phyloP scores from a whole-genome alignment of 2,888 invertebrate genomes.

The Drosophila buzzatii region DNA sequence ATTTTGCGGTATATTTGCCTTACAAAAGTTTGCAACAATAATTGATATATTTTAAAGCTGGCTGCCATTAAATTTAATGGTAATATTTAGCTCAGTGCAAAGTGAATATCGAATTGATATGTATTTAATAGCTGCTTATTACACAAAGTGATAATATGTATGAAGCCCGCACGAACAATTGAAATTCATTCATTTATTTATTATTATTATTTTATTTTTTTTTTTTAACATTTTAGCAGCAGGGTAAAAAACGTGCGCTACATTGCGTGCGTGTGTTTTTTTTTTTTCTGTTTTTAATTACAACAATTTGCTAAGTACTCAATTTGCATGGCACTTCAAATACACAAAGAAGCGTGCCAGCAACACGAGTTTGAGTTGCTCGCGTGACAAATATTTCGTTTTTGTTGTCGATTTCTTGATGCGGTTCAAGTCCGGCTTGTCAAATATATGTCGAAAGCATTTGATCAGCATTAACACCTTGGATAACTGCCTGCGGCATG shows the following conservation, averaged over 20 bases:
- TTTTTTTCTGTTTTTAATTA: conserved; percentile 53
- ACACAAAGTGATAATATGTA: conserved; percentile 18
- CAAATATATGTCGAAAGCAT: conserved; percentile 33
- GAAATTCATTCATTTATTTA: neutral
- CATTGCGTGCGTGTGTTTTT: conserved; percentile 40
- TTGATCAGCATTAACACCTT: conserved; percentile 65
- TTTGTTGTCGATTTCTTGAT: conserved; percentile 39
- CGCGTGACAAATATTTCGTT: conserved; percentile 55
- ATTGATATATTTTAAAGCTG: neutral
- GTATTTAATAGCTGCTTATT: conserved; percentile 3
- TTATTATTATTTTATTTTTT: neutral
- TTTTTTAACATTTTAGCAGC: neutral
- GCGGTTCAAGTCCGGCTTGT: conserved; percentile 7
- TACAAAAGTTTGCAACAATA: too few relatives aligned
- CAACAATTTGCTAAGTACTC: conserved; percentile 71
- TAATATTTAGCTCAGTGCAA: too few relatives aligned
- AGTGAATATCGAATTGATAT: neutral
- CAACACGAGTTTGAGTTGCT: conserved; percentile 39
- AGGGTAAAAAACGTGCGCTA: conserved; percentile 8
- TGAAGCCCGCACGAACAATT: neutral
- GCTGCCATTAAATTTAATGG: neutral
- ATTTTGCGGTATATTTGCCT: neutral
- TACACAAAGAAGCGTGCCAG: conserved; percentile 18
- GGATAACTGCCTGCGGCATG: conserved; percentile 33
- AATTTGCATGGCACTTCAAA: conserved; percentile 62